Evolutionary conservation across 2,888 invertebrate genomes (phyloP).

Genomic region (Anorthoa munda): DNA sequence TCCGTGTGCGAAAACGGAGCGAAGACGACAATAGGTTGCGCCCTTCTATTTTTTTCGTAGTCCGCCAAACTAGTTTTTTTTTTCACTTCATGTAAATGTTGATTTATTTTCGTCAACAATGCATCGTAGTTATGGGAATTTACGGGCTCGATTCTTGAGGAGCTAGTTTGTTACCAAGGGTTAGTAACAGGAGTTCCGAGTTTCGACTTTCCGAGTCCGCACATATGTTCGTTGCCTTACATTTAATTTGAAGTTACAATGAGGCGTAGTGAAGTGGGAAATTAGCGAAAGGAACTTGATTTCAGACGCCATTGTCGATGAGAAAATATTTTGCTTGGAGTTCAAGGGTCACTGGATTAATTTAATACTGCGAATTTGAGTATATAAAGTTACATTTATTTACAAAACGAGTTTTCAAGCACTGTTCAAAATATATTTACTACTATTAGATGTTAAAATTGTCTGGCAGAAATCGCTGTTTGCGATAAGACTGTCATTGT

Average conservation of each 20-base stretch:
- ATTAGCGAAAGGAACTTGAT: slow-evolving; percentile 75
- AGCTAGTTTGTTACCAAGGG: slow-evolving; percentile 76
- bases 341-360: slow-evolving; percentile 64
- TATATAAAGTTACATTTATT: slow-evolving; percentile 40
- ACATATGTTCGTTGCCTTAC: slow-evolving; percentile 67
- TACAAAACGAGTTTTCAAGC: slow-evolving; percentile 50
- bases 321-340: slow-evolving; percentile 76
- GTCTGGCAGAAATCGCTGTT: too few relatives aligned
- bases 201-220: slow-evolving; percentile 65
- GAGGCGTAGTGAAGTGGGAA: slow-evolving; percentile 78
- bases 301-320: slow-evolving; percentile 66
- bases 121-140: slow-evolving; percentile 85
- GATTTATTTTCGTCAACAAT: slow-evolving; percentile 90
- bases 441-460: neutral
- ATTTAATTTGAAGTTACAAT: slow-evolving; percentile 75
- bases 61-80: slow-evolving; percentile 85
- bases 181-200: slow-evolving; percentile 70
- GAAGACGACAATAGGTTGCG: slow-evolving; percentile 77
- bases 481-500: neutral
- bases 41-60: slow-evolving; percentile 79
- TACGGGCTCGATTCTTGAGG: slow-evolving; percentile 75
- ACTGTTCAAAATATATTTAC: neutral
- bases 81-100: slow-evolving; percentile 86
- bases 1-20: slow-evolving; percentile 87
- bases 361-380: slow-evolving; percentile 39